Evolutionary conservation across 2,113 vertebrate species (phyloP).

Genomic region (Sardina pilchardus): DNA sequence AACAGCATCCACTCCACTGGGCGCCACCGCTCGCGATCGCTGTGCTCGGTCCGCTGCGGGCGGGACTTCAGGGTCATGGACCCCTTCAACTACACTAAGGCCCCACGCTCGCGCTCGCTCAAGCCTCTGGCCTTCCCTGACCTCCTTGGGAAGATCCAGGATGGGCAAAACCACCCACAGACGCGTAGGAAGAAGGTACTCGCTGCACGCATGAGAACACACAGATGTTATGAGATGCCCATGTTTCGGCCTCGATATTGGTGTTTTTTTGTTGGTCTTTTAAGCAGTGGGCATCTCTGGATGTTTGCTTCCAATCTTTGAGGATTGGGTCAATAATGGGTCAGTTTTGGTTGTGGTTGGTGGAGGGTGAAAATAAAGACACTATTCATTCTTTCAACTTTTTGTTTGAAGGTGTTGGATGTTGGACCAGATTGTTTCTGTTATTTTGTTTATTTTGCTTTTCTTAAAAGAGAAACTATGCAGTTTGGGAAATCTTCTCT

Average conservation of each 20-base stretch:
- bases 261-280: neutral
- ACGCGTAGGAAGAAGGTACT: slow-evolving; percentile 70
- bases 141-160: slow-evolving; percentile 81
- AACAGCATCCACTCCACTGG: slow-evolving; percentile 93
- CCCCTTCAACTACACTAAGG: slow-evolving; percentile 87
- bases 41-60: slow-evolving; percentile 89
- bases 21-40: slow-evolving; percentile 86
- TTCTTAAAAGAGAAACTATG: too few species aligned
- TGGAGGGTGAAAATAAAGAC: neutral
- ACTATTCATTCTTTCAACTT: too few species aligned
- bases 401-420: too few species aligned
- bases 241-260: neutral
- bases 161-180: slow-evolving; percentile 80
- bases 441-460: too few species aligned
- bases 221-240: neutral
- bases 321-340: neutral
- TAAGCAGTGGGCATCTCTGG: neutral
- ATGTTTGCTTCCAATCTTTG: neutral
- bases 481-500: too few species aligned
- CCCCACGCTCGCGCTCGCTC: slow-evolving; percentile 89
- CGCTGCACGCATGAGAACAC: neutral
- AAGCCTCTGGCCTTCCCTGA: slow-evolving; percentile 92
- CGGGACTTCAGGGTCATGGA: slow-evolving; percentile 85
- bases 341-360: neutral
- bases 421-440: too few species aligned